These are phyloP conservation scores for Elanus axillaris DNA, from an alignment of 2,113 vertebrate species.

Conservation along the genomic window DNA sequence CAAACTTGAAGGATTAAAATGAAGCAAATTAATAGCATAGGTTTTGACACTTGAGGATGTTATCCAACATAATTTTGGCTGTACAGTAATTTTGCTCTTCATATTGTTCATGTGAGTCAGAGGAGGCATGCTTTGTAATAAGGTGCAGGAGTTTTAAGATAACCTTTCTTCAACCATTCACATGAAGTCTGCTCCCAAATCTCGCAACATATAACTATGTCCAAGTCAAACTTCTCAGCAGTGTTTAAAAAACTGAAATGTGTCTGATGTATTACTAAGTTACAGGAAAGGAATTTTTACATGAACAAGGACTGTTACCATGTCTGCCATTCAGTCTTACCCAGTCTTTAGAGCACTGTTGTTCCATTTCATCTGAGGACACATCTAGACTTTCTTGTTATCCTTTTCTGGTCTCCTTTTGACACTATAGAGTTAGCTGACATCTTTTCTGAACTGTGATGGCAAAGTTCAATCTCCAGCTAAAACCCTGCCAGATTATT, in stretches of 20 bases:
- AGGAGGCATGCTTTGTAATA: neutral
- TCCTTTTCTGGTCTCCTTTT: neutral
- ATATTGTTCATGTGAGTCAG: neutral
- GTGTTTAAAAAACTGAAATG: neutral
- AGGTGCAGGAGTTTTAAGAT: neutral
- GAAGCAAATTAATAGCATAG: neutral
- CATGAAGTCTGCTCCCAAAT: neutral
- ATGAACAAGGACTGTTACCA: neutral
- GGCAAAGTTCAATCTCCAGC: neutral
- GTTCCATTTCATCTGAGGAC: neutral
- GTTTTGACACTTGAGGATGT: neutral
- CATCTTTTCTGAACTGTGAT: neutral
- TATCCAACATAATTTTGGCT: neutral
- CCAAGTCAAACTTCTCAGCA: neutral
- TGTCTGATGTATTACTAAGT: neutral
- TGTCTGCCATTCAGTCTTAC: neutral
- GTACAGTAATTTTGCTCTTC: neutral
- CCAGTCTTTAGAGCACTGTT: neutral
- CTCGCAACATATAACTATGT: neutral
- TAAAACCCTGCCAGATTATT: neutral
- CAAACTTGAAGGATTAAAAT: neutral
- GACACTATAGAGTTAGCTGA: neutral
- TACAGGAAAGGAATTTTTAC: neutral
- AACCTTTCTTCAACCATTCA: neutral
- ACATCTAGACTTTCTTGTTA: neutral